A percentile compares a stretch with the other conserved stretches of the same genome.
Conservation (phyloP, 2,113 vertebrate species). For the Crocuta crocuta region DNA sequence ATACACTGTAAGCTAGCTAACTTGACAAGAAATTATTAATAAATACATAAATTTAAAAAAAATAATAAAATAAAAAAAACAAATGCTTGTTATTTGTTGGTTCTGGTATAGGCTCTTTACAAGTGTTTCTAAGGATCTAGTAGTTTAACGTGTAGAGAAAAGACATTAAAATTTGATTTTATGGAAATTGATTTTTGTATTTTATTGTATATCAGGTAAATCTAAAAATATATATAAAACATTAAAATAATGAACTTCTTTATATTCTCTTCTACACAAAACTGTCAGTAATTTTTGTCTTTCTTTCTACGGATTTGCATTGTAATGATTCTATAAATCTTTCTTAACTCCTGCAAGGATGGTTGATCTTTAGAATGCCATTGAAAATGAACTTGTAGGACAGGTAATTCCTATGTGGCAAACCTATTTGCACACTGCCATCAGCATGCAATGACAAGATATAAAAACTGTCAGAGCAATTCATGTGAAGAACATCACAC, state of each 20-base stretch:
- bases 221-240: not conserved
- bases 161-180: not conserved
- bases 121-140: not conserved
- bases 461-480: conserved; percentile 77
- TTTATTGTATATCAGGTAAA: not conserved
- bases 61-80: too few species aligned
- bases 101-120: not conserved
- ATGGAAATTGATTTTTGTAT: not conserved
- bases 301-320: conserved; percentile 44
- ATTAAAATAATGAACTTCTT: not conserved
- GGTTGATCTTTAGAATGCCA: conserved; percentile 69
- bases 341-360: conserved; percentile 72
- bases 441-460: conserved; percentile 70
- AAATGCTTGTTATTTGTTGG: not conserved
- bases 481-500: conserved; percentile 63
- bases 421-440: conserved; percentile 73
- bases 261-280: not conserved
- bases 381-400: conserved; percentile 69
- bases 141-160: not conserved
- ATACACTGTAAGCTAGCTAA: too few species aligned
- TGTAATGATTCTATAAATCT: conserved; percentile 65
- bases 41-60: too few species aligned
- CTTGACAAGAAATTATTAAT: too few species aligned
- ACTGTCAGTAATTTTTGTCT: not conserved
- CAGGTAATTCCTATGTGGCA: conserved; percentile 73